phyloP scores from a whole-genome alignment of 2,797 vertebrate species.

The Prunella strophiata region DNA sequence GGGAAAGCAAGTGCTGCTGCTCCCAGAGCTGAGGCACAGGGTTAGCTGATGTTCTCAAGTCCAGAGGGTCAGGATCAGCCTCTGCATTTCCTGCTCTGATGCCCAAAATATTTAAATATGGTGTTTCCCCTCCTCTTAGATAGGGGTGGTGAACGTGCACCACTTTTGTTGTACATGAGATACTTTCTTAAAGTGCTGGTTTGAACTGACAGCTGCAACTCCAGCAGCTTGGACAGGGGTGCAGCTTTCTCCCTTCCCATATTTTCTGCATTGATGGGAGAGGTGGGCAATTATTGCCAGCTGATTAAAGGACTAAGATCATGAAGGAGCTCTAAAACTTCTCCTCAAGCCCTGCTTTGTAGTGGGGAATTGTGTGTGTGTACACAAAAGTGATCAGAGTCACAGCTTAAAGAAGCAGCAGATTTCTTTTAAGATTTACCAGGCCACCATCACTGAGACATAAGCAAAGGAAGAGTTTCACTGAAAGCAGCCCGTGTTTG shows the following conservation, averaged over 20 bases:
- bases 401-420: background rate
- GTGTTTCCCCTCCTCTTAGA: background rate
- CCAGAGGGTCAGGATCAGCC: background rate
- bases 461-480: background rate
- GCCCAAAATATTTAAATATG: background rate
- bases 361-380: background rate
- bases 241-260: background rate
- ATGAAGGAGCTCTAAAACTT: background rate
- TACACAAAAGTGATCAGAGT: background rate
- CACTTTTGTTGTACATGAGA: background rate
- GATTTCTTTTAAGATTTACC: background rate
- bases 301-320: background rate
- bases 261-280: background rate
- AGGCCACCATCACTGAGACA: background rate
- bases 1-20: conserved; percentile 23
- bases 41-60: background rate
- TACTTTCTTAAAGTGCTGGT: background rate
- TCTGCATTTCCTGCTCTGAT: background rate
- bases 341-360: background rate
- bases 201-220: background rate
- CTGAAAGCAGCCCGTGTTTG: background rate
- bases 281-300: background rate
- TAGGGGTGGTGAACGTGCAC: fast-evolving
- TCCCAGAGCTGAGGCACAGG: background rate
- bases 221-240: background rate